These are phyloP conservation scores for Nephila pilipes DNA, from an alignment of 1,140 invertebrate genomes.

Conservation along the genomic window DNA sequence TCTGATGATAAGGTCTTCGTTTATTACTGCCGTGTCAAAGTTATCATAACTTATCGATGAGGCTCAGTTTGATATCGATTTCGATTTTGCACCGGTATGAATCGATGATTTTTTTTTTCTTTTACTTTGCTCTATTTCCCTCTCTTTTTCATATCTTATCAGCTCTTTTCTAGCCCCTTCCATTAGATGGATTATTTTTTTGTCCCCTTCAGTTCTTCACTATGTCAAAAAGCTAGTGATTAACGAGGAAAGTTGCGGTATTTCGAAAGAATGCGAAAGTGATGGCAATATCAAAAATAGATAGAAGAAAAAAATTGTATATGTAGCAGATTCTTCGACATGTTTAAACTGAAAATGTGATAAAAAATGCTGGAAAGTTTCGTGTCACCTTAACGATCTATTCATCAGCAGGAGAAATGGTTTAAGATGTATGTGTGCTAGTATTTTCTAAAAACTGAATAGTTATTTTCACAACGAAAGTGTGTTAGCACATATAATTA, in stretches of 20 bases:
- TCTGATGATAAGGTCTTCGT: conserved; percentile 50
- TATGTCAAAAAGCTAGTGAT: conserved; percentile 42
- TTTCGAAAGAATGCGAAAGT: conserved; percentile 35
- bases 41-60: conserved; percentile 71
- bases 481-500: no score
- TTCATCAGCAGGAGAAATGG: not conserved
- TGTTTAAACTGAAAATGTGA: not conserved
- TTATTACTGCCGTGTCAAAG: conserved; percentile 67
- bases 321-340: not conserved
- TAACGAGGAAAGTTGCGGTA: conserved; percentile 53
- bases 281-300: conserved; percentile 27
- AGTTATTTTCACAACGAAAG: no score
- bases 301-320: not conserved
- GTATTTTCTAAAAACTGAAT: no score
- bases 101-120: conserved; percentile 41
- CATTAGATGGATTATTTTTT: conserved; percentile 62
- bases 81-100: conserved; percentile 58
- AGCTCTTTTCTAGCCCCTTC: conserved; percentile 26
- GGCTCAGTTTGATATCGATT: conserved; percentile 62
- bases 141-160: conserved; percentile 37
- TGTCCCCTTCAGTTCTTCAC: conserved; percentile 14
- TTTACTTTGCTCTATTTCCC: conserved; percentile 49
- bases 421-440: no score
- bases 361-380: not conserved
- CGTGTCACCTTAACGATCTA: not conserved